These are phyloP conservation scores for Pandemis corylana DNA, from an alignment of 2,888 invertebrate species.

Conservation along the genomic window DNA sequence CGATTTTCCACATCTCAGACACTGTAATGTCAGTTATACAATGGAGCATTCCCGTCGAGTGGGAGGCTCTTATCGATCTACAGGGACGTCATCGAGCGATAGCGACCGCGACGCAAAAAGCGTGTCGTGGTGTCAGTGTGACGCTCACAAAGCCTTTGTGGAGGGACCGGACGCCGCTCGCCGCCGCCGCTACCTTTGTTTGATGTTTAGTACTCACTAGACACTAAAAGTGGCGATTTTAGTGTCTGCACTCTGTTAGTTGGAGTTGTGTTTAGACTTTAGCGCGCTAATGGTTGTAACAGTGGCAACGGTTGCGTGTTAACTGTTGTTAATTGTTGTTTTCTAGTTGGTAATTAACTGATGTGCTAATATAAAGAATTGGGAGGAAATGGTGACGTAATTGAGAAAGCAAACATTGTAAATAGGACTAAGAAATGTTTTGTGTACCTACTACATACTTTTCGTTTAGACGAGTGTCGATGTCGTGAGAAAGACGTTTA, in stretches of 20 bases:
- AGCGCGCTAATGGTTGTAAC: constrained; percentile 53
- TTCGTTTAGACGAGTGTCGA: too few relatives aligned
- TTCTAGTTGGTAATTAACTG: constrained; percentile 25
- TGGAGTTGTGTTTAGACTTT: constrained; percentile 54
- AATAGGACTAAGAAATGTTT: too few relatives aligned
- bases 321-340: constrained; percentile 23
- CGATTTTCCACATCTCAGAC: constrained; percentile 81
- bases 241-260: constrained; percentile 65
- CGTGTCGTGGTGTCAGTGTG: constrained; percentile 74
- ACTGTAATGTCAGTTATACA: constrained; percentile 80
- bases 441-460: too few relatives aligned
- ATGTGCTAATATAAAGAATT: not conserved
- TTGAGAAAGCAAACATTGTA: not conserved
- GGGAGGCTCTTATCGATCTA: constrained; percentile 83
- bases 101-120: constrained; percentile 82
- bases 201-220: constrained; percentile 76
- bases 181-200: constrained; percentile 77
- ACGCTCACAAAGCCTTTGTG: constrained; percentile 81
- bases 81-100: constrained; percentile 83
- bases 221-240: constrained; percentile 78
- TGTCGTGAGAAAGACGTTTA: not conserved
- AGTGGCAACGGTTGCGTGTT: constrained; percentile 27
- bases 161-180: constrained; percentile 79
- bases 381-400: not conserved
- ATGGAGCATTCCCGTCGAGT: constrained; percentile 80